phyloP scores from a whole-genome alignment of 2,797 vertebrate species.

The Alcedo quadribrachys region DNA sequence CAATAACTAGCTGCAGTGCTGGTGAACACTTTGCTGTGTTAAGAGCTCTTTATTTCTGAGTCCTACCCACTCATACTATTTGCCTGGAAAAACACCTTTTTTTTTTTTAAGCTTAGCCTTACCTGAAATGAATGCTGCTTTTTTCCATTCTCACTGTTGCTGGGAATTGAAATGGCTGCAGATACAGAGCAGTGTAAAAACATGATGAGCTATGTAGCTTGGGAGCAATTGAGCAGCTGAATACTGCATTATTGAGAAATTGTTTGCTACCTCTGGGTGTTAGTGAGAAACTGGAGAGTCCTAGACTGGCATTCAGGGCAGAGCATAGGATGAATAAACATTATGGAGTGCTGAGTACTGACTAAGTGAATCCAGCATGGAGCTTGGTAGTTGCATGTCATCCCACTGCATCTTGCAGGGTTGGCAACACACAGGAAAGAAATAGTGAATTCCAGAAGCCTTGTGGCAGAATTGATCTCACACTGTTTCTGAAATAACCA shows the following conservation, averaged over 20 bases:
- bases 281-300: slow-evolving; percentile 36
- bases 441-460: background rate
- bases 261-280: slow-evolving; percentile 48
- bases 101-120: background rate
- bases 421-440: background rate
- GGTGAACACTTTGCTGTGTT: background rate
- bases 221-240: slow-evolving; percentile 55
- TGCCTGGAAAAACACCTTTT: background rate
- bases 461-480: background rate
- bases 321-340: slow-evolving; percentile 43
- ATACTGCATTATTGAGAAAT: slow-evolving; percentile 56
- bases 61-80: background rate
- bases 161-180: slow-evolving; percentile 47
- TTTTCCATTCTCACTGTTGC: slow-evolving; percentile 10
- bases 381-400: background rate
- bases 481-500: slow-evolving; percentile 19
- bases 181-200: slow-evolving; percentile 15
- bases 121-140: slow-evolving; percentile 28
- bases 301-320: slow-evolving; percentile 36
- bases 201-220: slow-evolving; percentile 5
- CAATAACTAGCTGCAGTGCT: background rate
- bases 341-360: background rate
- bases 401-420: background rate
- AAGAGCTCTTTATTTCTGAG: background rate
- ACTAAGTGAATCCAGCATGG: background rate